These are phyloP conservation scores for Montipora efflorescens DNA, from an alignment of 64 coral and sea anemone species.

Conservation along the genomic window DNA sequence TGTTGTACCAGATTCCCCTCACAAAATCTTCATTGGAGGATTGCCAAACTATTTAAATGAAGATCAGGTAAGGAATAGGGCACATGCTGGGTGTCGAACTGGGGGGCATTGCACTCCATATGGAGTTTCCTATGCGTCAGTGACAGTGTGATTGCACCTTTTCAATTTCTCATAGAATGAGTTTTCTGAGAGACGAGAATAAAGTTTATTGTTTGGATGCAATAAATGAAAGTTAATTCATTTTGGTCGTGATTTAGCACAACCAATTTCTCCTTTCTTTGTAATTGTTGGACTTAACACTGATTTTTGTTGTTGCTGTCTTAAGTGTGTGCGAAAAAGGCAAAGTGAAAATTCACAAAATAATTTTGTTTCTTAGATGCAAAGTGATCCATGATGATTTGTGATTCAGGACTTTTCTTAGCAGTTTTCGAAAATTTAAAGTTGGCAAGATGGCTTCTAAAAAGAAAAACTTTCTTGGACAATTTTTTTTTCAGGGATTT, in stretches of 20 bases:
- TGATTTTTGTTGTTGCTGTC: no score
- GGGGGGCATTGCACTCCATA: not conserved
- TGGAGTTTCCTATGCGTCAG: not conserved
- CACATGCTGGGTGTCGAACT: no score
- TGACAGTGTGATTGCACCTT: not conserved
- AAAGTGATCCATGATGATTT: no score
- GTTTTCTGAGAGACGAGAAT: not conserved
- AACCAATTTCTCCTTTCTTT: not conserved
- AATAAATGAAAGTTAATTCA: no score
- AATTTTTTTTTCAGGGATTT: not conserved
- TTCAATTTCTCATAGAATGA: not conserved
- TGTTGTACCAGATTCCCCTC: constrained; percentile 96
- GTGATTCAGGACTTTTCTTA: not conserved
- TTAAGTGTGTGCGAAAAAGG: no score
- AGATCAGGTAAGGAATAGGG: constrained; percentile 83
- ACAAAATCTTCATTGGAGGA: constrained; percentile 99
- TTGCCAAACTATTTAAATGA: constrained; percentile 99
- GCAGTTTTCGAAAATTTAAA: not conserved
- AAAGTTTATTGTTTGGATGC: not conserved
- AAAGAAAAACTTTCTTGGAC: not conserved
- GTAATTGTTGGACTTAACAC: no score
- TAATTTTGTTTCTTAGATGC: no score
- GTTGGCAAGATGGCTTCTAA: not conserved
- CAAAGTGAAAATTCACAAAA: no score
- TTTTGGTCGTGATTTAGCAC: not conserved